Base-by-base conservation (phyloP, 2,797 vertebrate species). In the Poeciliopsis paucimaculata region DNA sequence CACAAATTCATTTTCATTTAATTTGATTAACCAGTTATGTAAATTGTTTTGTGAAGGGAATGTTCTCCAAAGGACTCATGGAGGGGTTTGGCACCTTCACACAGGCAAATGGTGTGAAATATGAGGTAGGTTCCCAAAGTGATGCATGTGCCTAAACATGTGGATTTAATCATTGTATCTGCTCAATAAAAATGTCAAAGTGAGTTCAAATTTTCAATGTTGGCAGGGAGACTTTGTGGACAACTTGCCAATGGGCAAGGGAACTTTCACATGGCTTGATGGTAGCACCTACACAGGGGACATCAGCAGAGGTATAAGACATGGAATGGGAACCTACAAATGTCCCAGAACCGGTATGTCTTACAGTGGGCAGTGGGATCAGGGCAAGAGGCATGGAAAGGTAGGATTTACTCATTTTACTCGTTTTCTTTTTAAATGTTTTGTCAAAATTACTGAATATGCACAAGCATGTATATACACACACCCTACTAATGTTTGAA, bases 61-160 rank as follows among this genome's bases (percentile, higher is more conserved):
- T 78, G 28, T 98, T 99, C 94, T 96, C 95, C 41, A 94, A 95
- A 73, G 98, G 98, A 46, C 73, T 94, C 5, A 97, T 99, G 97
- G 92, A 98, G 1, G 98, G 97, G 77, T 84, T 15, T 47, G 98
- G 98, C 20, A 94, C 93, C 80, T 98, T 98, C 46, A 94, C 90
- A 0, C 96, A 94, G 96, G 84, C 94, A 18, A 94, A 95, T 15
- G 96, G 97, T 83, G 53, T 97, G 51, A 97, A 93, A 86, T 99
- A 97, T 0, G 95, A 98, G 97, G 98, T 99, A 95, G 87, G 77
- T 0, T 34, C 45, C 47, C 43, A 9, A 28, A 70, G 23, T 70
- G 66, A 43, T n/a, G 39, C 20, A 66, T 39, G 28, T 45, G 2
- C 62, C 62, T 15, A 28, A 12, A 46, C 26, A 28, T 2, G n/a